Conservation (phyloP, 2,888 invertebrate species). For the Cordilura impudica region DNA sequence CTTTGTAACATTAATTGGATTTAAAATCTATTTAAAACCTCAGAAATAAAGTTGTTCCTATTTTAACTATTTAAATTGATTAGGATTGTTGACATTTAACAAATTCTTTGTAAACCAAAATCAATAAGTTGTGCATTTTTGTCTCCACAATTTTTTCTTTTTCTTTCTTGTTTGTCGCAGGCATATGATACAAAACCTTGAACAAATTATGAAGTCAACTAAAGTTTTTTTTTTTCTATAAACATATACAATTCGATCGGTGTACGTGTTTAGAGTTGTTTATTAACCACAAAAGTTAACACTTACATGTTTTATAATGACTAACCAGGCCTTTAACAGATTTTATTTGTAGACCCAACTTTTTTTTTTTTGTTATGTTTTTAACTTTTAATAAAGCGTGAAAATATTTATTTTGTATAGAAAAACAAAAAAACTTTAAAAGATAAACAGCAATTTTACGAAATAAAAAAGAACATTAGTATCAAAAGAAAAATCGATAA, state of each 20-base stretch:
- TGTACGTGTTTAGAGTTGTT: slow-evolving; percentile 58
- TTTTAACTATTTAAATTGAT: too few species aligned
- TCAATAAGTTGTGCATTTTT: too few species aligned
- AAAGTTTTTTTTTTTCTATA: background rate
- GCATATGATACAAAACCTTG: slow-evolving; percentile 48
- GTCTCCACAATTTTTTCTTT: too few species aligned
- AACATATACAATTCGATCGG: background rate
- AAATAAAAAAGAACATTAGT: background rate
- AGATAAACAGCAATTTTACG: background rate
- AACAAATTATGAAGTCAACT: slow-evolving; percentile 50
- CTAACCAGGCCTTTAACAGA: slow-evolving; percentile 55
- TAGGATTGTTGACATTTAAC: too few species aligned
- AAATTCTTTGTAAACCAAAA: too few species aligned
- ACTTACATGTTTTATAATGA: slow-evolving; percentile 47
- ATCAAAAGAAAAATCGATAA: slow-evolving; percentile 45
- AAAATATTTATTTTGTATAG: slow-evolving; percentile 59
- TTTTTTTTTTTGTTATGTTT: background rate
- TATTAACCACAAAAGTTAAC: slow-evolving; percentile 61
- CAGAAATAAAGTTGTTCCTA: too few species aligned
- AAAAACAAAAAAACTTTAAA: slow-evolving; percentile 26
- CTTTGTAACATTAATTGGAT: too few species aligned
- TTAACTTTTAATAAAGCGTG: slow-evolving; percentile 60
- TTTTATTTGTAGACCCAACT: slow-evolving; percentile 24
- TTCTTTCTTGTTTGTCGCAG: too few species aligned
- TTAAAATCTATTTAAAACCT: too few species aligned